Base-by-base conservation (phyloP, 2,797 vertebrate genomes). In the Mormyrus proboscirostris region DNA sequence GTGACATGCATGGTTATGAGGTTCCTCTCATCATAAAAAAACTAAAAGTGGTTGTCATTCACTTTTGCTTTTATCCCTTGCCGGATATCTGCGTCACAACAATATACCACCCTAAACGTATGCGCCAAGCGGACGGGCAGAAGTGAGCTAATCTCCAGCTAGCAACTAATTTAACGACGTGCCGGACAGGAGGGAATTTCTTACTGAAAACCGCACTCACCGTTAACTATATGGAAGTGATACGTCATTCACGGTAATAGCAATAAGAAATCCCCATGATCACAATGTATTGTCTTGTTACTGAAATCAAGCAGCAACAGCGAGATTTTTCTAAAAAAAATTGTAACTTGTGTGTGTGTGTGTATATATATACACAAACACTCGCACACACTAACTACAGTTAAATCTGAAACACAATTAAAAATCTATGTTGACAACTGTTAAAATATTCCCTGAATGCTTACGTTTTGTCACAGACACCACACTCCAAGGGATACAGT, bases 1-100 rank as follows among this genome's bases (percentile, higher is more conserved):
- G 47, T 33, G 62, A 91, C 93, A 89, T 84, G 55, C 94, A 94
- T 95, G 86, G 41, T 93, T 89, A 73, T 87, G 50, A 82, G 84
- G 41, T n/a, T 9, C 88, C n/a, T 76, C 69, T 29, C 10, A 1
- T 33, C 62, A 69, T 12, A 10, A 69, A 29, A 29, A 69, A 69
- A 69, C 10, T 29, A 33, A 4, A 12, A 69, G 25, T 10, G 25
- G 3, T 12, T 38, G 14, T 76, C 69, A 76, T 76, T 76, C 69
- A 19, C 33, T 76, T 76, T 76, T 76, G 69, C 29, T 76, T 76
- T 38, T 8, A 16, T 16, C 69, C 16, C 69, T 41, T 76, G 69
- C 38, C 5, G 29, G 69, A 44, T 14, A 44, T 76, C 69, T 16
- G 16, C 69, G 69, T 41, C 69, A 76, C 33, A 76, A 14, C 14